phyloP scores from a whole-genome alignment of 1,140 invertebrate genomes.

The Drosophila melanogaster region DNA sequence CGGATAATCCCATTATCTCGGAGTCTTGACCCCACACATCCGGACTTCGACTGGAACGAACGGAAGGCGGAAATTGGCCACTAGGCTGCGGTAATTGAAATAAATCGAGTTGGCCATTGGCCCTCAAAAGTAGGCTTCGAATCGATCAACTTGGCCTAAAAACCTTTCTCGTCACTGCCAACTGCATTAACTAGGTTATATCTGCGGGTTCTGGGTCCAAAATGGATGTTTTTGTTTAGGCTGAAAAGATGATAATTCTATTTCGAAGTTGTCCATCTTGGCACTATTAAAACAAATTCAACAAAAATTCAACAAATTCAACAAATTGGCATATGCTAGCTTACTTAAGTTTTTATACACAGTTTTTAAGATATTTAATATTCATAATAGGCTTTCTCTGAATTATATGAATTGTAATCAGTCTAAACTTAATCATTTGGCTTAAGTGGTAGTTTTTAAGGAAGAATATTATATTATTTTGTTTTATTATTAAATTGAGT shows the following conservation, averaged over 20 bases:
- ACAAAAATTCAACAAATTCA: too few species aligned
- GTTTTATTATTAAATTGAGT: neutral
- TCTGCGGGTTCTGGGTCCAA: neutral
- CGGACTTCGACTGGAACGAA: constrained; percentile 8
- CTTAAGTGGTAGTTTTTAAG: neutral
- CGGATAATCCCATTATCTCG: constrained; percentile 49
- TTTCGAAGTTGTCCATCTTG: too few species aligned
- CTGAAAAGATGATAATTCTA: too few species aligned
- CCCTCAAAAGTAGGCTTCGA: constrained; percentile 5
- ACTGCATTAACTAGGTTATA: constrained; percentile 1
- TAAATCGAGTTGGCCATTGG: constrained; percentile 36
- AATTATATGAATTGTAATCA: too few species aligned
- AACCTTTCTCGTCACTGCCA: constrained; percentile 13
- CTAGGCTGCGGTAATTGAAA: constrained; percentile 41
- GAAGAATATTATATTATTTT: too few species aligned
- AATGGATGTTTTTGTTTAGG: too few species aligned
- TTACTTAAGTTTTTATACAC: too few species aligned
- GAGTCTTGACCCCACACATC: constrained; percentile 26
- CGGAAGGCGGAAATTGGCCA: constrained; percentile 45
- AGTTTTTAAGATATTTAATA: too few species aligned
- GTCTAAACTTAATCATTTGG: neutral
- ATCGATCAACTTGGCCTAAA: constrained; percentile 30
- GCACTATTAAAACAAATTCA: too few species aligned
- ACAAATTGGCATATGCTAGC: too few species aligned
- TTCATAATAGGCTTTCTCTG: too few species aligned